Base-by-base conservation (phyloP, 2,797 vertebrate species). In the Sebastes wilsoni region DNA sequence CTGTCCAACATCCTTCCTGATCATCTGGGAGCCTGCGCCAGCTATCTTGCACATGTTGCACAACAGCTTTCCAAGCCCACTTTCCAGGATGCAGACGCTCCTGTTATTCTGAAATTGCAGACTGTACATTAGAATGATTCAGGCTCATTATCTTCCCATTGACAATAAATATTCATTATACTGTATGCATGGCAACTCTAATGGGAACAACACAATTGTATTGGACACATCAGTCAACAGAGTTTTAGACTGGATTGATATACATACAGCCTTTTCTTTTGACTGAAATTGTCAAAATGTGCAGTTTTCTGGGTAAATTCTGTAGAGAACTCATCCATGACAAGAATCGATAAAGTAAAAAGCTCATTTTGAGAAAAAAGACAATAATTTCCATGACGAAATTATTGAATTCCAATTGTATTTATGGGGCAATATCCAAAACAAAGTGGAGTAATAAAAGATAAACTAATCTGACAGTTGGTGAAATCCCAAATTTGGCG, bases 21-120 rank as follows among this genome's bases (percentile, higher is more conserved):
- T 88, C 79, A 84, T 73, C 72, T 22, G 42, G 74, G 75, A 59
- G 77, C 66, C 46, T 59, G 69, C 71, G 66, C n/a, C n/a, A 28
- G 75, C 34, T 82, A 59, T 77, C 32, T 75, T 55, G 13, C 66
- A 58, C 42, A 49, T 49, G n/a, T 22, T n/a, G 20, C 27, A 73
- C 14, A 60, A 25, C 4, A 7, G 27, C 30, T 73, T 81, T 72
- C 46, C 28, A 42, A 42, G 14, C 16, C 56, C n/a, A n/a, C 61
- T 55, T 79, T 80, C 42, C 56, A 75, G 58, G 52, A 65, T 46
- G 42, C 42, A 72, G 27, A 10, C 28, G 62, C 12, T 11, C 8
- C 12, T 58, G 30, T 49, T 59, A 28, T 56, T 70, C 25, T 66
- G 28, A 52, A 75, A 77, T 66, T 66, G 1, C 16, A 2, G 25